Evolutionary conservation across 2,797 vertebrate species (phyloP).

Genomic region (Emys orbicularis): DNA sequence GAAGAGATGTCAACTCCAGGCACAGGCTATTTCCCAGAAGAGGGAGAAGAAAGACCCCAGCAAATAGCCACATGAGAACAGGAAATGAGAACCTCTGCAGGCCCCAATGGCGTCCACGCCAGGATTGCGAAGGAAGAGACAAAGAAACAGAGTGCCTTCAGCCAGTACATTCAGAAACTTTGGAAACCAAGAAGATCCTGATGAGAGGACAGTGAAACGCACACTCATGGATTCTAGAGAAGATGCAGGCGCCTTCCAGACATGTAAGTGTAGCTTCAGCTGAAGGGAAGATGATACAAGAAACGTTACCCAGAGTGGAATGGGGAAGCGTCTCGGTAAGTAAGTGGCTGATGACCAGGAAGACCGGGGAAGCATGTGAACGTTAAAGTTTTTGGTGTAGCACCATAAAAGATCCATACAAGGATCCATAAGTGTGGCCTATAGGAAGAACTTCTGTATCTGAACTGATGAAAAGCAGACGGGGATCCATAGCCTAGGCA

Average conservation of each 20-base stretch:
- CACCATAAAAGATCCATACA: too few relatives aligned
- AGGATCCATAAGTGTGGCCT: neutral
- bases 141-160: too few relatives aligned
- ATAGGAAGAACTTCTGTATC: fast-evolving
- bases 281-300: fast-evolving
- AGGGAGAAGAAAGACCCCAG: neutral
- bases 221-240: fast-evolving
- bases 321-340: fast-evolving
- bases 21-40: neutral
- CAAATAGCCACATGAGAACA: neutral
- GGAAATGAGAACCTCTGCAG: neutral
- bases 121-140: fast-evolving
- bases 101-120: neutral
- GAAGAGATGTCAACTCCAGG: neutral
- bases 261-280: fast-evolving
- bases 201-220: fast-evolving
- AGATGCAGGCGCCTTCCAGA: fast-evolving
- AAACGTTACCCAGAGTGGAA: neutral
- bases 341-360: too few relatives aligned
- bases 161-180: neutral
- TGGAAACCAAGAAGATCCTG: fast-evolving
- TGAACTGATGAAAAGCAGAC: fast-evolving
- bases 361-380: neutral
- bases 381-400: fast-evolving
- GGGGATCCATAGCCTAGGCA: too few relatives aligned